Conservation (phyloP, 2,113 vertebrate genomes). For the Scomber scombrus region DNA sequence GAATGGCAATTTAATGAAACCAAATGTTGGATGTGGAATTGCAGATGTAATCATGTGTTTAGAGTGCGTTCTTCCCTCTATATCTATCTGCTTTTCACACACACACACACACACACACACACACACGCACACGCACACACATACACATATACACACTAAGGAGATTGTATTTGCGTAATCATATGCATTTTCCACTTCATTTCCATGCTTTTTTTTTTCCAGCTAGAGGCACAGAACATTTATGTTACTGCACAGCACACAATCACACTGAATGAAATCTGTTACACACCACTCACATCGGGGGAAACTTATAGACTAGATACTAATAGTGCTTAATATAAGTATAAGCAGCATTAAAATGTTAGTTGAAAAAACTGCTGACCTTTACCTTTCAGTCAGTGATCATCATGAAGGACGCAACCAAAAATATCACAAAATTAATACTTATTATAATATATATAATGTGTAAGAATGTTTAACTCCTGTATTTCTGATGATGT, state of each 20-base stretch:
- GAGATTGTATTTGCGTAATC: conserved; percentile 72
- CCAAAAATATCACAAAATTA: too few relatives aligned
- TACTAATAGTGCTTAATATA: not conserved
- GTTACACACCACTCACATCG: not conserved
- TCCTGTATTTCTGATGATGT: too few relatives aligned
- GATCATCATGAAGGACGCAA: too few relatives aligned
- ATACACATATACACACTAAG: conserved; percentile 55
- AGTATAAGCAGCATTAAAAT: not conserved
- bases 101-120: conserved; percentile 54
- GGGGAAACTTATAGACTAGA: not conserved
- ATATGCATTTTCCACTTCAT: conserved; percentile 81
- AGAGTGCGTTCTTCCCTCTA: conserved; percentile 45
- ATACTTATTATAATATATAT: too few relatives aligned
- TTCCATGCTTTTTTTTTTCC: conserved; percentile 64
- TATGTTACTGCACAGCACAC: conserved; percentile 10
- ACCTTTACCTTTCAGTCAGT: conserved; percentile 2
- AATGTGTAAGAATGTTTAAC: too few relatives aligned
- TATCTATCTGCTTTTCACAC: conserved; percentile 49
- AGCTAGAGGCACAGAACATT: conserved; percentile 54
- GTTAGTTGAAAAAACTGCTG: not conserved
- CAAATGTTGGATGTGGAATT: conserved; percentile 72
- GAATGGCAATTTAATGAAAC: conserved; percentile 80
- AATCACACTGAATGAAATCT: conserved; percentile 8
- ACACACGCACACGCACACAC: conserved; percentile 56
- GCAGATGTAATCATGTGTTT: conserved; percentile 80